Percentiles rank a stretch among this genome's conserved stretches.
Evolutionary conservation across 1,140 invertebrate genomes (phyloP).

Genomic region (Drosophila mauritiana): DNA sequence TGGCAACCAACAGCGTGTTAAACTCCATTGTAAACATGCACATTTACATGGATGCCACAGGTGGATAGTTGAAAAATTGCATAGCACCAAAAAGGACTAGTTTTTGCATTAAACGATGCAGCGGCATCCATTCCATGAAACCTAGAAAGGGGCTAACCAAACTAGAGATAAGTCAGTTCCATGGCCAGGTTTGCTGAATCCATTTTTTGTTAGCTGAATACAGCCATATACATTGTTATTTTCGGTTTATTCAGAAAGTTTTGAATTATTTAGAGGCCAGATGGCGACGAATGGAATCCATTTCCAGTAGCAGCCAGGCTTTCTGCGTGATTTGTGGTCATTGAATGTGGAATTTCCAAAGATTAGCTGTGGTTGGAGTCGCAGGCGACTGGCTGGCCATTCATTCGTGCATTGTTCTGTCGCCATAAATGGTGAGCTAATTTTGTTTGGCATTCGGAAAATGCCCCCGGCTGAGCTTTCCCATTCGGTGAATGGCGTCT

Average conservation of each 20-base stretch:
- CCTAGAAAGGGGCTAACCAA: no score
- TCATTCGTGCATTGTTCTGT: slow-evolving; percentile 34
- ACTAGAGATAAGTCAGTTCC: no score
- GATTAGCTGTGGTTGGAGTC: slow-evolving; percentile 19
- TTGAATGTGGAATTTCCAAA: slow-evolving; percentile 13
- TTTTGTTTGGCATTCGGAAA: slow-evolving; percentile 53
- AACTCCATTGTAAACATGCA: slow-evolving; percentile 70
- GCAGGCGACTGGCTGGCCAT: neutral
- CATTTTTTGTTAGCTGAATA: no score
- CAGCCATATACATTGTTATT: no score
- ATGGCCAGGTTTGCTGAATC: no score
- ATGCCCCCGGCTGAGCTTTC: slow-evolving; percentile 14
- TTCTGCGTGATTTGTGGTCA: neutral
- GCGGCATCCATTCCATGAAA: no score
- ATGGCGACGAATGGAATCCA: neutral
- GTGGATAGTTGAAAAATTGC: slow-evolving; percentile 54
- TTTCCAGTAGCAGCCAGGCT: slow-evolving; percentile 1
- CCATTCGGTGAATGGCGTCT: slow-evolving; percentile 7
- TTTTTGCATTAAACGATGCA: no score
- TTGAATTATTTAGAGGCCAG: neutral
- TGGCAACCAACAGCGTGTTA: slow-evolving; percentile 56
- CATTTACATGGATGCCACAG: slow-evolving; percentile 59
- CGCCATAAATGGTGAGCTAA: slow-evolving; percentile 45
- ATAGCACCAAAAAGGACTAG: neutral
- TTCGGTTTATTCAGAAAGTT: neutral